Evolutionary conservation across 2,888 invertebrate species (phyloP).

Genomic region (Apoda limacodes): DNA sequence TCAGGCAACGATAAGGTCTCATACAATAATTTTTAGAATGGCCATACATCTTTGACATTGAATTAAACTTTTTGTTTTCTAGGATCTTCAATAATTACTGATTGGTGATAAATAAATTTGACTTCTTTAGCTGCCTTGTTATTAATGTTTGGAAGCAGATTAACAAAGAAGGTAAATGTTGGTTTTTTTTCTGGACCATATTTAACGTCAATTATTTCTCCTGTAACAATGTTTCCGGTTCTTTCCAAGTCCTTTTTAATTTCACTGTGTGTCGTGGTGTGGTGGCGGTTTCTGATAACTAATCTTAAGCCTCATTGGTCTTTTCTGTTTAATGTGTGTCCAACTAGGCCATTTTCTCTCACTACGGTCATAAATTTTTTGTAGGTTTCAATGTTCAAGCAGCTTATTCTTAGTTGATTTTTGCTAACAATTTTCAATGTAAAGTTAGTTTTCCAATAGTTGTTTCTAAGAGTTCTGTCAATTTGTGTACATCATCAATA

Average conservation of each 20-base stretch:
- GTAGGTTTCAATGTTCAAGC: slow-evolving; percentile 6
- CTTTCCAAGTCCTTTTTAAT: too few relatives aligned
- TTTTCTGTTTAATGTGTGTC: slow-evolving; percentile 14
- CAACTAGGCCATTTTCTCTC: slow-evolving; percentile 13
- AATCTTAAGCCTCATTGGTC: slow-evolving; percentile 8
- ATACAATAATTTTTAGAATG: too few relatives aligned
- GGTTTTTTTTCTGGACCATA: too few relatives aligned
- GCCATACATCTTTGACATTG: background rate
- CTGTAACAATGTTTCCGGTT: too few relatives aligned
- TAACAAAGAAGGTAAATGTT: too few relatives aligned
- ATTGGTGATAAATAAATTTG: too few relatives aligned
- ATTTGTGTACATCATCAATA: slow-evolving; percentile 3
- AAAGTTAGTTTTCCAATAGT: slow-evolving; percentile 3
- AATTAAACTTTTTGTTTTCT: background rate
- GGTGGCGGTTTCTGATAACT: too few relatives aligned
- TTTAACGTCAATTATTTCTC: too few relatives aligned
- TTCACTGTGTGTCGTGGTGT: too few relatives aligned
- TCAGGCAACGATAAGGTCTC: background rate
- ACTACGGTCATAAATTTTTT: slow-evolving; percentile 13
- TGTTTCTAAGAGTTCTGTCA: background rate
- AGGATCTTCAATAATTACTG: background rate
- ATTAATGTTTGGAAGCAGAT: too few relatives aligned
- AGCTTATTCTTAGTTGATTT: slow-evolving; percentile 12
- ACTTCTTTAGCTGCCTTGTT: too few relatives aligned
- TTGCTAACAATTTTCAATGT: slow-evolving; percentile 10